Evolutionary conservation across 1,140 invertebrate genomes (phyloP), one percentile per base, ranked within the genome.

Genomic region (Camponotus vicinus): DNA sequence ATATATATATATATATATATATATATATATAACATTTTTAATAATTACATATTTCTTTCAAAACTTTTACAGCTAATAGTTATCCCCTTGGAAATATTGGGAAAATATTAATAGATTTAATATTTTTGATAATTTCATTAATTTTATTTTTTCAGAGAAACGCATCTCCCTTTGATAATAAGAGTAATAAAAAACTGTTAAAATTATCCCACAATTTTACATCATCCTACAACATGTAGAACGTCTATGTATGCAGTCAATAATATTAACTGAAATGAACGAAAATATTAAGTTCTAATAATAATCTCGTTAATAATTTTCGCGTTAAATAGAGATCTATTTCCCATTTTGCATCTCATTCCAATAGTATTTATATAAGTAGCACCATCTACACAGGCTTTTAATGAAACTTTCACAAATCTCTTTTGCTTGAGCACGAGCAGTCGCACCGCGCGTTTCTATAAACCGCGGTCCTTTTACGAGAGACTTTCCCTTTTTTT

Each of bases 371-470:
- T 7, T 79, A 32, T 79, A 32, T 57, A 52, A 70, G 18, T 69
- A 80, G 52, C 21, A 70, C 40, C 66, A 70, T 27, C 40, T 70
- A 80, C 78, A 80, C 78, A 15, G 70, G 78, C 66, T 70, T 80
- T 40, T 32, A 57, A 80, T 32, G 13, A 3, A 70, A 57, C 70
- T 45, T 57, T 70, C 78, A 80, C 78, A 6, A 57, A 80, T 42
- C 66, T 52, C 49, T 80, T 80, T 42, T 42, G 78, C 78, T 80
- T 80, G 52, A 70, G 78, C 78, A 80, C 78, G 66, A 70, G 64
- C 78, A 80, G 42, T 59, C 66, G 52, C 78, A 80, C 64, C 78
- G 77, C 77, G 78, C 66, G 49, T 70, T 61, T 80, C 66, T 70
- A 55, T 21, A 37, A 61, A 80, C 66, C 78, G 78, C 66, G 78